Evolutionary conservation across 2,797 vertebrate species (phyloP).

Genomic region (Buphagus erythrorhynchus): DNA sequence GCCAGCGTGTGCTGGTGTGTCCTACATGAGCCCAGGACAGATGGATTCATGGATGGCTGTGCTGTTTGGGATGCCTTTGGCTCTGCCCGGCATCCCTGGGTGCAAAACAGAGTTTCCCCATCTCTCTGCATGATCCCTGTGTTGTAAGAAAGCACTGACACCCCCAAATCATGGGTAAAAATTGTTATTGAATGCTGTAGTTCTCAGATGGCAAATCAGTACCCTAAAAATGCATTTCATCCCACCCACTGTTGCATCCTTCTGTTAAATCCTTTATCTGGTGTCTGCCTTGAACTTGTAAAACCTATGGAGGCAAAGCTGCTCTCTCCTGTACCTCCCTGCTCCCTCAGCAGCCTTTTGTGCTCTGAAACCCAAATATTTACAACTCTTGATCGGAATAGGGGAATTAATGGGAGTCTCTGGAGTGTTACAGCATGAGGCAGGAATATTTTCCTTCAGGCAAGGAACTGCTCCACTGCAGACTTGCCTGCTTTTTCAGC

Average conservation of each 20-base stretch:
- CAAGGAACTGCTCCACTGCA: background rate
- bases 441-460: background rate
- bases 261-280: background rate
- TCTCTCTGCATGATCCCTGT: background rate
- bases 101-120: rapidly evolving
- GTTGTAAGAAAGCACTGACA: background rate
- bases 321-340: background rate
- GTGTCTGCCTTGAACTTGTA: background rate
- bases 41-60: background rate
- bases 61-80: background rate
- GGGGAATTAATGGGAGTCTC: background rate
- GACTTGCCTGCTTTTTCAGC: background rate
- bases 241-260: background rate
- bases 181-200: rapidly evolving
- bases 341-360: background rate
- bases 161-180: background rate
- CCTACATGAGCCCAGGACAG: background rate
- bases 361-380: background rate
- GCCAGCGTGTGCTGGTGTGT: rapidly evolving
- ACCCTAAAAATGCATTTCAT: background rate
- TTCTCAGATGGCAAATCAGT: background rate
- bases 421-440: background rate
- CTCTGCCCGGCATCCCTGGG: background rate
- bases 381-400: background rate
- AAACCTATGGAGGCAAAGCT: background rate